Base-by-base conservation (phyloP, 2,113 vertebrate genomes). In the Orthochromis malagaraziensis region DNA sequence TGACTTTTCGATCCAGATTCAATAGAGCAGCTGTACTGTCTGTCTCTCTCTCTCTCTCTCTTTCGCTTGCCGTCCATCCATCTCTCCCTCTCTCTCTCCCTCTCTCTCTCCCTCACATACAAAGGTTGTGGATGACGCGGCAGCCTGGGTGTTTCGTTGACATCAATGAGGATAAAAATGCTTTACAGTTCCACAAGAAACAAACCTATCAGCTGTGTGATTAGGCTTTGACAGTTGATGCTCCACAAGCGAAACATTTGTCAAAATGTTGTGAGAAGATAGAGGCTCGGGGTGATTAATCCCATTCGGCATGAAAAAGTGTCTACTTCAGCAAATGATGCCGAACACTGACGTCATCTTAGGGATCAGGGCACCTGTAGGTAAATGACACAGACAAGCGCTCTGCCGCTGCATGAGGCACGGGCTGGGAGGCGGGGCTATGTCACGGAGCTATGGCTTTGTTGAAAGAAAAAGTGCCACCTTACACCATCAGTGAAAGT, bases 1-100 rank as follows among this genome's bases (percentile, higher is more conserved):
- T 91, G 92, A 94, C 92, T 93, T 94, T 95, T 96, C 94, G 68
- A 94, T 92, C 87, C 84, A 58, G 91, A 94, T 95, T 93, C 95
- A 95, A 95, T 92, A 88, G 90, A 95, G 92, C 94, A 94, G 95
- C 94, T 95, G 95, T 93, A 92, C 85, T 38, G 88, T 93, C 90
- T 90, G 81, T 84, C 88, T 86, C 9, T 65, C 51, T 17, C 55
- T 65, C 51, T 17, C 55, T 91, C 57, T 83, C 55, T 51, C 75
- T 84, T 85, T 93, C n/a, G 17, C 57, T 73, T 79, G 60, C 17
- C 4, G 2, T 82, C 51, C 38, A 81, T 85, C 85, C 68, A 1
- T 31, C 42, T 17, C 77, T 83, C 85, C 83, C 24, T 26, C 51
- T 35, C 73, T 42, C 21, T 79, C 51, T 17, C 47, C 49, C n/a